These are phyloP conservation scores for Achatina immaculata DNA, from an alignment of 1,140 invertebrate species.

Conservation along the genomic window DNA sequence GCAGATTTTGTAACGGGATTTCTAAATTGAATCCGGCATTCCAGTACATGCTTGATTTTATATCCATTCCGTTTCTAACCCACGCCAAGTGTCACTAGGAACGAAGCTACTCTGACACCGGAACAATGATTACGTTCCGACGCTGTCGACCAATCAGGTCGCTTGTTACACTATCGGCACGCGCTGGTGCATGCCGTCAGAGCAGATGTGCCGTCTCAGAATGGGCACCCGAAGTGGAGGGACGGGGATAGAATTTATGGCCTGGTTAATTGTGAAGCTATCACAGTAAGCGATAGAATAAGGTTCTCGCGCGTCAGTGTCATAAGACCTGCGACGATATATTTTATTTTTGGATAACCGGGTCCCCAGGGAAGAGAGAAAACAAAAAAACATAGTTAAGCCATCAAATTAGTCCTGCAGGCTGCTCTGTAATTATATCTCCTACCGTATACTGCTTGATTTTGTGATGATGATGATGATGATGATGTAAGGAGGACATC, in stretches of 20 bases:
- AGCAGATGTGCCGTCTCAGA: constrained; percentile 21
- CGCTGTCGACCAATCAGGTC: constrained; percentile 23
- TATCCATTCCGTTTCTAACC: constrained; percentile 11
- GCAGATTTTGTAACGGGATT: not conserved
- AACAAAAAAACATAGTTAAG: too few species aligned
- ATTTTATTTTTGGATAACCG: too few species aligned
- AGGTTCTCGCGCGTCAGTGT: not conserved
- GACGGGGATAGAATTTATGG: constrained; percentile 15
- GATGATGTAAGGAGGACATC: too few species aligned
- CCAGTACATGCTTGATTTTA: constrained; percentile 33
- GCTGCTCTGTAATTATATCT: too few species aligned
- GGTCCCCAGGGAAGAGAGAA: too few species aligned
- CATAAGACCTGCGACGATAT: too few species aligned
- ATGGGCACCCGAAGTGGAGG: not conserved
- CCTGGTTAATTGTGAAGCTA: constrained; percentile 7
- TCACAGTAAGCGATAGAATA: not conserved
- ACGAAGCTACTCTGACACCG: constrained; percentile 40
- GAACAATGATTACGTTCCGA: constrained; percentile 35
- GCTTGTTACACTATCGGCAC: constrained; percentile 28
- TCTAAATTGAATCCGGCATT: constrained; percentile 20
- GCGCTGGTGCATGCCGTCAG: constrained; percentile 33
- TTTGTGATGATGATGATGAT: too few species aligned
- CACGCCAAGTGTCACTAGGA: constrained; percentile 40
- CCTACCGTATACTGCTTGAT: too few species aligned
- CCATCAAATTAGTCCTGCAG: too few species aligned